Evolutionary conservation across 2,797 vertebrate species (phyloP), one percentile per base, ranked within the genome.

Genomic region (Catostomus latipinnis): DNA sequence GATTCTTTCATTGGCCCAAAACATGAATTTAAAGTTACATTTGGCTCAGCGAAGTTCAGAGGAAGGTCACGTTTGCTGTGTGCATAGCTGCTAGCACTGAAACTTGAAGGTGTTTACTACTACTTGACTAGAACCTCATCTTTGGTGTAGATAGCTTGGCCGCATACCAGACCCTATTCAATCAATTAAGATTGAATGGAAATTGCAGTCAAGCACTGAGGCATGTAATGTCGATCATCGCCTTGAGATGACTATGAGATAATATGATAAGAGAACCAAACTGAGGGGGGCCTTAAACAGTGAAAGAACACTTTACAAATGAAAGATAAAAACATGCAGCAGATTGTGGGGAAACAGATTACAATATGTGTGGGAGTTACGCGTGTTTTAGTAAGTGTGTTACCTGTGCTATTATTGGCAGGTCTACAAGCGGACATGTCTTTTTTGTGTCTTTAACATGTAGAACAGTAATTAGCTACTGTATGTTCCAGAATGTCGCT

Each of bases 181-280:
- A 48, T 63, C 68, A 78, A 56, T 78, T 78, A 78, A 78, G 68
- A 78, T 46, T 4, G n/a, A 45, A 63, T 61, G 57, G 50, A 78
- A 71, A 56, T 78, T 71, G 58, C 58, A 78, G 58, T 78, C 34
- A 71, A 48, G 76, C 76, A 71, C 34, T 54, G 67, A 71, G 49
- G 22, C 8, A 3, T 71, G 67, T 71, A 54, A 63, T 71, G 76
- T 63, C 48, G 76, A 78, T 78, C 76, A 63, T 78, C 43, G 58
- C 67, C 14, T 48, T 78, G 58, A 71, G 67, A 78, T 62, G 49
- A 71, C 68, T 78, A 45, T 46, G 34, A 63, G 49, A 78, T 63
- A 50, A 78, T 63, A 67, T 6, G 67, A 78, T 78, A 18, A 63
- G 50, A 71, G 57, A 63, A 54, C 6, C 49, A n/a, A 34, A 34